Conservation (phyloP, 1,140 invertebrate species). For the Cydia fagiglandana region DNA sequence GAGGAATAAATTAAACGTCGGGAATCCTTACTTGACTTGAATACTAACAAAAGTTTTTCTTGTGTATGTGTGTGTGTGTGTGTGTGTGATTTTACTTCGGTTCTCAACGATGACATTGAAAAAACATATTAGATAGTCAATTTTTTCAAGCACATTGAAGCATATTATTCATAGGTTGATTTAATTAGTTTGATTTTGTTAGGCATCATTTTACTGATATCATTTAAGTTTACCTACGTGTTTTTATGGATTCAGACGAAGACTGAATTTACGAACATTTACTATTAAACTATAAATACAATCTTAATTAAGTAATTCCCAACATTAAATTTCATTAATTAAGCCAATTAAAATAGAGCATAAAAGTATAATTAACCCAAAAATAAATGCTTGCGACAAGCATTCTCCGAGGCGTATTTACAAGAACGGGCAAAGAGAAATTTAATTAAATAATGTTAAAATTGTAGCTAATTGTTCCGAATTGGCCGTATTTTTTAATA, state of each 20-base stretch:
- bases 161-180: background rate
- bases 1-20: conserved; percentile 2
- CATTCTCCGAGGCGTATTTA: conserved; percentile 8
- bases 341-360: background rate
- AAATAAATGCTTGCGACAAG: conserved; percentile 9
- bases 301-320: too few species aligned
- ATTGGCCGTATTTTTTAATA: background rate
- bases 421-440: background rate
- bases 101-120: background rate
- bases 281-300: too few species aligned
- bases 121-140: too few species aligned
- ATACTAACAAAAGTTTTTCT: background rate
- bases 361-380: background rate
- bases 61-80: background rate
- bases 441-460: background rate
- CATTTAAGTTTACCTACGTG: too few species aligned
- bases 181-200: background rate
- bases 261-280: too few species aligned
- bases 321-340: background rate
- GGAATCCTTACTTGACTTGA: background rate
- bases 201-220: too few species aligned
- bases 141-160: background rate
- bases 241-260: too few species aligned
- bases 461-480: background rate
- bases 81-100: background rate